Percentiles rank a stretch among this genome's conserved stretches.
Evolutionary conservation across 2,797 vertebrate genomes (phyloP).

Genomic region (Myoxocephalus aenaeus): DNA sequence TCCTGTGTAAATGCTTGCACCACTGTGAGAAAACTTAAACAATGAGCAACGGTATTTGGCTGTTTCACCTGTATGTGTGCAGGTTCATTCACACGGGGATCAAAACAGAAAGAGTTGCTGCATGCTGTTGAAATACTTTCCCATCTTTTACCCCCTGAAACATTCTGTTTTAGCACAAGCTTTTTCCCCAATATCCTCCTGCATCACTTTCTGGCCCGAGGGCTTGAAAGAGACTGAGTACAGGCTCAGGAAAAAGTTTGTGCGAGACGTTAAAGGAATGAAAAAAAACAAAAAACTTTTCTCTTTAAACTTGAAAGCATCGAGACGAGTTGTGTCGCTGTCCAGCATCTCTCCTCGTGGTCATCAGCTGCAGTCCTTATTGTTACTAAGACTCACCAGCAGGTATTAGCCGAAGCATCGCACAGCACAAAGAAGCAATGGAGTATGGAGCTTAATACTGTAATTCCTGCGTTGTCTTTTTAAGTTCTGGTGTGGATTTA

Average conservation of each 20-base stretch:
- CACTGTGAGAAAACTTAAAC: background rate
- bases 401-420: background rate
- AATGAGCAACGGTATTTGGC: background rate
- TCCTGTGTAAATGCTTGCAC: background rate
- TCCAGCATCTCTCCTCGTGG: background rate
- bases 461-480: background rate
- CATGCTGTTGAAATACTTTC: constrained; percentile 7
- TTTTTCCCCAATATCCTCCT: constrained; percentile 12
- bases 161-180: constrained; percentile 10
- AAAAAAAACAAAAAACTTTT: background rate
- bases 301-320: background rate
- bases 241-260: background rate
- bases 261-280: background rate
- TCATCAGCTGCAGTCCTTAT: background rate
- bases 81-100: background rate
- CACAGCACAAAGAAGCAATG: background rate
- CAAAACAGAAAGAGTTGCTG: background rate
- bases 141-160: background rate
- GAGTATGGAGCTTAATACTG: background rate
- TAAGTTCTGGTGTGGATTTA: background rate
- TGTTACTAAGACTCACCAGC: background rate
- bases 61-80: background rate
- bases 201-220: background rate
- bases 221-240: background rate
- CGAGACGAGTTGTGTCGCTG: background rate